These are phyloP conservation scores for Bombus fervidus DNA, from an alignment of 1,140 invertebrate species.

Conservation along the genomic window DNA sequence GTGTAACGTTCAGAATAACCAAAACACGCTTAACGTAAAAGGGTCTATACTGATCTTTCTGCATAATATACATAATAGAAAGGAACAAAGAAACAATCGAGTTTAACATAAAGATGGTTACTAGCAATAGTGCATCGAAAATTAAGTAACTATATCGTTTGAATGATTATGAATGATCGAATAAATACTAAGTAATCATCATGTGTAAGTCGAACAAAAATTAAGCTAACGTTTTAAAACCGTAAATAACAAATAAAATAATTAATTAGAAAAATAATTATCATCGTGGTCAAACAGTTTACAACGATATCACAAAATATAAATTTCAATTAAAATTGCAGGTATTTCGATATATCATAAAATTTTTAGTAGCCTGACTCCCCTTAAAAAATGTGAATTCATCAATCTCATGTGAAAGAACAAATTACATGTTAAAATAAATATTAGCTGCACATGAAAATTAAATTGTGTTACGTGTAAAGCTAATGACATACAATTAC, in stretches of 20 bases:
- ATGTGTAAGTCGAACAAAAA: neutral
- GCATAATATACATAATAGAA: neutral
- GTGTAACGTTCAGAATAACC: constrained; percentile 11
- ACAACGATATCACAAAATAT: constrained; percentile 14
- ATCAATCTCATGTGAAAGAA: neutral
- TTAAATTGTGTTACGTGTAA: neutral
- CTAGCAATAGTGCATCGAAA: neutral
- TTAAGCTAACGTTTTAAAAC: neutral
- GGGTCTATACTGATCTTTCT: neutral
- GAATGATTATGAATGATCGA: neutral
- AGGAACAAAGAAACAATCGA: neutral
- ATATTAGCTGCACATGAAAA: neutral
- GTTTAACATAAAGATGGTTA: neutral
- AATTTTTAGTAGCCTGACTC: neutral
- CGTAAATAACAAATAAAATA: neutral
- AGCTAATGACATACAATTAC: constrained; percentile 2
- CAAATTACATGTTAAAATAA: constrained; percentile 2
- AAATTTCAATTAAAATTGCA: constrained; percentile 1
- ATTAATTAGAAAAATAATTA: constrained; percentile 1
- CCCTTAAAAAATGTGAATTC: neutral
- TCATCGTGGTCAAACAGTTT: neutral
- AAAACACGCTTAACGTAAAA: neutral
- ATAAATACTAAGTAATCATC: neutral
- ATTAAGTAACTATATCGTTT: constrained; percentile 34
- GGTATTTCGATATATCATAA: neutral